Base-by-base conservation (phyloP, 2,113 vertebrate genomes). In the Lepisosteus osseus region DNA sequence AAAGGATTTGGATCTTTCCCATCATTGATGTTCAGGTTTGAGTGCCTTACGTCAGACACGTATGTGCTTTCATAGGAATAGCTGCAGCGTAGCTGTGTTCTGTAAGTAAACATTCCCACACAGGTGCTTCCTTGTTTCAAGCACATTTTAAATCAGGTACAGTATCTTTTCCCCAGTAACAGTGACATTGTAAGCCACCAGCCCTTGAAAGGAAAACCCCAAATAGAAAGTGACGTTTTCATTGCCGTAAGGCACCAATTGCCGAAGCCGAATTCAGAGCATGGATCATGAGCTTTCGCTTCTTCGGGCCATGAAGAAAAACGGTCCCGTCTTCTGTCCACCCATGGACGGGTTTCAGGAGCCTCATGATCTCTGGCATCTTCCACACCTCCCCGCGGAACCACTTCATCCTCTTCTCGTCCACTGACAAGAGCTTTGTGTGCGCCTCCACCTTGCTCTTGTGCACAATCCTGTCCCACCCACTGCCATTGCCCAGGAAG, bases 361-460 rank as follows among this genome's bases (percentile, higher is more conserved):
- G 76, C 0, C 2, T 43, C 4, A 77, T 79, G 62, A 92, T 86
- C 2, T 6, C 69, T 3, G 70, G 14, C 0, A 68, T 82, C 56
- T 86, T 91, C 90, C 85, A 92, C 3, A 89, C 82, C 0, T 86
- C 79, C 12, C 91, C 92, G 1, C 83, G 78, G 0, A 87, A 79
- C 92, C 91, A 94, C 8, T 90, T 93, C 82, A 86, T 82, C 3
- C 91, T 89, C 65, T 72, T 91, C 71, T 93, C 90, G 45, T 87
- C 68, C 47, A 92, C 72, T 0, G 90, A 85, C 8, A 85, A 47
- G 13, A 8, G 1, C 54, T 90, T 91, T 12, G 70, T 79, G 29
- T 84, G 56, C 0, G 2, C 79, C 54, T 93, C 89, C 76, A 94
- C 80, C 68, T 82, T 90, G 51, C 55, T 87, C 82, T 89, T 93